Evolutionary conservation across 2,113 vertebrate genomes (phyloP), one percentile per base, ranked within the genome.

Genomic region (Sapajus apella): DNA sequence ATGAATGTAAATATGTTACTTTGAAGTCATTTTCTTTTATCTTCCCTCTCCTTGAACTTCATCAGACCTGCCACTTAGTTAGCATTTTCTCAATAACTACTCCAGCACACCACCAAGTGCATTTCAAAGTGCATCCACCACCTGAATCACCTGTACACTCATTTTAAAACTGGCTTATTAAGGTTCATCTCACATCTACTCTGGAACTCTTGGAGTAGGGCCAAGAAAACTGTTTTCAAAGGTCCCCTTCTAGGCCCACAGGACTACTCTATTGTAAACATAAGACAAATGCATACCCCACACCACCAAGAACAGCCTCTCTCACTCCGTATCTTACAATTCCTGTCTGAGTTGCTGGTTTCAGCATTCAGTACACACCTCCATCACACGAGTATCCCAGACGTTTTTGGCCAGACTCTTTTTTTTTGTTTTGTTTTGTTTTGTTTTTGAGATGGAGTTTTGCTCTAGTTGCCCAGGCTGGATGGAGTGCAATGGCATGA

Each of bases 21-120:
- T 96, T 50, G 76, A 40, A 86, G 37, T 76, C 47, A 77, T 90
- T 90, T 85, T n/a, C 88, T 94, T 87, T 70, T 45, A 77, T 82
- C 37, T 61, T 76, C 75, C 56, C 43, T 84, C 35, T 75, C 50
- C 84, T n/a, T n/a, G 50, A 84, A 50, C 18, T 58, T 80, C 64
- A 52, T 30, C 47, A 93, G 83, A 76, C 52, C n/a, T 61, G 56
- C 61, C 58, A 84, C 82, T 64, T 23, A 75, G 35, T 47, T 20
- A 83, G 73, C 32, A 64, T 82, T 91, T 95, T 80, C 84, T 92
- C 61, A 55, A 12, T 58, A 64, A 45, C 61, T 52, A 76, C 66
- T 14, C 52, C 37, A 85, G 30, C 0, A 3, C 58, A 23, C 90
- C 76, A 82, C 81, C 16, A 93, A 83, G 35, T 10, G 4, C 66